phyloP scores from a whole-genome alignment of 2,113 vertebrate genomes.

The Phylloscopus trochiloides region DNA sequence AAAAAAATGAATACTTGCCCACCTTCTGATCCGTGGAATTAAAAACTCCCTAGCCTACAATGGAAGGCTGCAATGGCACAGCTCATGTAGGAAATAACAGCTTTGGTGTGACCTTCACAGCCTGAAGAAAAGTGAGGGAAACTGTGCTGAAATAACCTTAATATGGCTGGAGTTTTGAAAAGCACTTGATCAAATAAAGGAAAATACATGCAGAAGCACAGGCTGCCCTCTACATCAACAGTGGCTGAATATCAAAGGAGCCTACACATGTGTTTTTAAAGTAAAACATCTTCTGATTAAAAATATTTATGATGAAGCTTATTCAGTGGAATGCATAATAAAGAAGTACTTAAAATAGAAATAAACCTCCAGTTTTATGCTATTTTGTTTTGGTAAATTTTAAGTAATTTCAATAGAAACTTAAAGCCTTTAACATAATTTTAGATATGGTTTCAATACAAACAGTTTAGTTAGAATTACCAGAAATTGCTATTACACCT shows the following conservation, averaged over 20 bases:
- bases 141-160: not conserved
- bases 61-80: not conserved
- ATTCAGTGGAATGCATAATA: not conserved
- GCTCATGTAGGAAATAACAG: not conserved
- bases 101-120: not conserved
- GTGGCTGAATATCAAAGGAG: not conserved
- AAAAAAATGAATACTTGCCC: not conserved
- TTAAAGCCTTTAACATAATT: not conserved
- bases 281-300: not conserved
- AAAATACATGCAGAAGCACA: not conserved
- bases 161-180: not conserved
- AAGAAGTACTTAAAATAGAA: not conserved
- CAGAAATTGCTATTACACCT: not conserved
- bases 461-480: not conserved
- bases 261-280: not conserved
- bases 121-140: not conserved
- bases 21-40: not conserved
- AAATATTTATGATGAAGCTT: not conserved
- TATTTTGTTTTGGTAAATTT: not conserved
- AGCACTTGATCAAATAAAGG: not conserved
- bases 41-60: not conserved
- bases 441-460: not conserved
- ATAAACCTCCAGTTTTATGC: not conserved
- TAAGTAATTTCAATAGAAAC: not conserved
- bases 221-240: not conserved